A percentile compares a stretch with the other conserved stretches of the same genome.
These are phyloP conservation scores for Panurus biarmicus DNA, from an alignment of 2,113 vertebrate species.

Conservation along the genomic window DNA sequence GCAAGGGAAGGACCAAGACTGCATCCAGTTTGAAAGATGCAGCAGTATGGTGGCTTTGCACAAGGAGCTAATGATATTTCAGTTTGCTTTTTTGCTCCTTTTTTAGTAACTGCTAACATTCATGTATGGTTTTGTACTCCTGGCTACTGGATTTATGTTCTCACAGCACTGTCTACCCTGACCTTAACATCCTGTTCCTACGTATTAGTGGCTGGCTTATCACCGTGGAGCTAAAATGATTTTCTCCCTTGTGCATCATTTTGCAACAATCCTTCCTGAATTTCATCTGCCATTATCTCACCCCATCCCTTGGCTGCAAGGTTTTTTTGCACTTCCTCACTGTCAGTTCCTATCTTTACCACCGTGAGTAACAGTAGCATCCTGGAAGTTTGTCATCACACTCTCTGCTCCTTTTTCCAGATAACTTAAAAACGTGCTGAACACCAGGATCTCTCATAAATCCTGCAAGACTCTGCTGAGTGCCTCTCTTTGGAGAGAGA, in stretches of 20 bases:
- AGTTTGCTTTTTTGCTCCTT: not conserved
- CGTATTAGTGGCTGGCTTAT: not conserved
- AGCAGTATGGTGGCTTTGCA: not conserved
- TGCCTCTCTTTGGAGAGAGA: not conserved
- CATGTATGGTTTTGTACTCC: not conserved
- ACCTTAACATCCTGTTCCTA: not conserved
- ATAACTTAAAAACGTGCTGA: not conserved
- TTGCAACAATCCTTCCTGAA: not conserved
- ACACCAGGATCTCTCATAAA: not conserved
- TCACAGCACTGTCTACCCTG: not conserved
- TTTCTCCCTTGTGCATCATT: not conserved
- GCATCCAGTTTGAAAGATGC: not conserved
- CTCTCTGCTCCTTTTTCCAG: not conserved
- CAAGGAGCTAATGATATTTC: not conserved
- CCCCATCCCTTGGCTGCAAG: not conserved
- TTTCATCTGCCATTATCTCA: constrained; percentile 25
- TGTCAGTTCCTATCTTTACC: not conserved
- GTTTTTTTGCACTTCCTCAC: not conserved
- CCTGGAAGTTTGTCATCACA: constrained; percentile 9
- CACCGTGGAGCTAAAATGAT: not conserved
- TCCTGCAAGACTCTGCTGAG: not conserved
- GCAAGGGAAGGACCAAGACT: not conserved
- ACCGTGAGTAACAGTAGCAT: not conserved
- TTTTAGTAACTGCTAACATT: not conserved
- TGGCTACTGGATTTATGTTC: not conserved